Evolutionary conservation across 2,797 vertebrate genomes (phyloP), one percentile per base, ranked within the genome.

Genomic region (Tamandua tetradactyla): DNA sequence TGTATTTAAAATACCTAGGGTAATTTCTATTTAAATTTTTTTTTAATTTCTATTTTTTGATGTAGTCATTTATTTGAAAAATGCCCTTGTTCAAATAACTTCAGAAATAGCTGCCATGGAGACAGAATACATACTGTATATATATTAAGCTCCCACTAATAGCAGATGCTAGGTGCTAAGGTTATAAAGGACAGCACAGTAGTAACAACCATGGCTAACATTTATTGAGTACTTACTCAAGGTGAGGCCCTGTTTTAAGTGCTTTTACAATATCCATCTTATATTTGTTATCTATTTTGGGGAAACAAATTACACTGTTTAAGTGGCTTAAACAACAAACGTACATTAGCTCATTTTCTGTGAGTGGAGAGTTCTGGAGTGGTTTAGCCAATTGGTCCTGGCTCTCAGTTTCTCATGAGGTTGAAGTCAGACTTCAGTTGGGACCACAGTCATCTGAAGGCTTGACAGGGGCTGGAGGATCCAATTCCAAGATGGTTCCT

Each of bases 41-140:
- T n/a, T n/a, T n/a, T n/a, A n/a, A n/a, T n/a, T n/a, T 52, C 87
- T 42, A 75, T 82, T 52, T 94, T 44, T 82, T 82, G 13, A 25
- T 32, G 81, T 75, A 93, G 66, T 86, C 61, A 23, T 86, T 87
- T 91, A 23, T 86, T 87, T 91, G 82, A 76, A 95, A 93, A 72
- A 35, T 52, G 30, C 81, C 68, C 49, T 91, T 87, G 35, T 55
- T 42, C 82, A 74, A 80, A 42, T 89, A 89, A 81, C 47, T 69
- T 86, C 66, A 75, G 81, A 80, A 95, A 93, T 11, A 22, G 55
- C 35, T 69, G 55, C 61, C 32, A 57, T 37, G 35, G 35, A 62
- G 49, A n/a, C 49, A 14, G 13, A 14, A 13, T 49, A n/a, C 30
- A 88, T 32, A 47, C 35, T 85, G 1, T 52, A 13, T 42, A 72